Percentiles rank a stretch among this genome's conserved stretches.
Evolutionary conservation across 2,797 vertebrate genomes (phyloP).

Genomic region (Tenualosa thibaudeaui): DNA sequence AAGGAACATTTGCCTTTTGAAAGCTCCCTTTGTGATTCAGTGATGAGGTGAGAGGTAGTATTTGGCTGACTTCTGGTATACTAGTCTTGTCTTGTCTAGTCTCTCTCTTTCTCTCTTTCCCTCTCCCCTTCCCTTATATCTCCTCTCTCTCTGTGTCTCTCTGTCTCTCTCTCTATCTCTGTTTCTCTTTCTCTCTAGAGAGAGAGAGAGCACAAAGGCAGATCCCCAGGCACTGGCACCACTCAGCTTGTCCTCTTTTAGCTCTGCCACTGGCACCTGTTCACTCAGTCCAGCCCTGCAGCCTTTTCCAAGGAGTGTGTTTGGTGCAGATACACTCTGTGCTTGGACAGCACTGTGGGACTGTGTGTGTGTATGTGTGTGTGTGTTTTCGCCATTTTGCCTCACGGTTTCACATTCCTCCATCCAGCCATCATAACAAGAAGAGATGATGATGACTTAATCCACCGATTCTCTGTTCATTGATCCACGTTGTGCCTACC

Average conservation of each 20-base stretch:
- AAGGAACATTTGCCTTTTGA: not conserved
- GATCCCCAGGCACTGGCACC: slow-evolving; percentile 9
- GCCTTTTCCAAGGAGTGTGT: not conserved
- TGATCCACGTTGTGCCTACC: not conserved
- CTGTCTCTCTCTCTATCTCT: not conserved
- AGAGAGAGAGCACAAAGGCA: not conserved
- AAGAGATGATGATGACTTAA: not conserved
- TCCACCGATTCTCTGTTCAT: not conserved
- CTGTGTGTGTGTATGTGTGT: slow-evolving; percentile 10
- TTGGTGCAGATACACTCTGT: not conserved
- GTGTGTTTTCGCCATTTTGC: not conserved
- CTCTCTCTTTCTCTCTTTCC: slow-evolving; percentile 6
- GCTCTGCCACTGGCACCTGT: slow-evolving; percentile 9
- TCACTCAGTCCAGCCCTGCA: not conserved
- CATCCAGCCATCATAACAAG: not conserved
- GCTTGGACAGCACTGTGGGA: not conserved
- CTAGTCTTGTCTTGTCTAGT: not conserved
- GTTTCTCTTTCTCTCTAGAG: not conserved
- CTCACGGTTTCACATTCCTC: not conserved
- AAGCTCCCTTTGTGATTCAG: not conserved
- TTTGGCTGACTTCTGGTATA: not conserved
- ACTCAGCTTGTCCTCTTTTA: not conserved
- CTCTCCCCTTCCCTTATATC: not conserved
- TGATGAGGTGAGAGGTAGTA: slow-evolving; percentile 4
- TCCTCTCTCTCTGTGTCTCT: not conserved